phyloP scores from a whole-genome alignment of 2,888 invertebrate species.

The Machimus rusticus region DNA sequence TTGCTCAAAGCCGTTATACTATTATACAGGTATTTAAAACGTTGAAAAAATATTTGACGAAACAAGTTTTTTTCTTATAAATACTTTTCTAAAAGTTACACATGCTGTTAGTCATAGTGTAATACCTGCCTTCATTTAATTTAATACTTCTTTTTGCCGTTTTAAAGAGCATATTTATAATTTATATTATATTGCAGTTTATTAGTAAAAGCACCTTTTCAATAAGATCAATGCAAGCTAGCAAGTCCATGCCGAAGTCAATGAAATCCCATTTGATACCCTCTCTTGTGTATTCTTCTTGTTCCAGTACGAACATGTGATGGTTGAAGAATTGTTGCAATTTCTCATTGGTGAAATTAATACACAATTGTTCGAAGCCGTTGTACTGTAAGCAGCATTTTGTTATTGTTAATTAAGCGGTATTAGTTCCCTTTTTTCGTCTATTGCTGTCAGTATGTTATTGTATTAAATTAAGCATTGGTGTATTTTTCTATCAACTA shows the following conservation, averaged over 20 bases:
- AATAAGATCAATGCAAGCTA: slow-evolving; percentile 97
- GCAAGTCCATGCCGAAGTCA: slow-evolving; percentile 99
- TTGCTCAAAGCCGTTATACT: slow-evolving; percentile 97
- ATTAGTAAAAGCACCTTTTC: slow-evolving; percentile 59
- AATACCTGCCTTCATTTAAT: not conserved
- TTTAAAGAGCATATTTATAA: not conserved
- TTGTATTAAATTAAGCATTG: not conserved
- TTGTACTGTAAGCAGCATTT: slow-evolving; percentile 74
- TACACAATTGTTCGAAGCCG: slow-evolving; percentile 99
- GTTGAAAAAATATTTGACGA: not conserved
- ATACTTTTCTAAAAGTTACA: slow-evolving; percentile 49
- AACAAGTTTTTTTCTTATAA: slow-evolving; percentile 53
- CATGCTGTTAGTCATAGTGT: slow-evolving; percentile 10
- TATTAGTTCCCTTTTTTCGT: not conserved
- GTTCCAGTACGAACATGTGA: slow-evolving; percentile 99
- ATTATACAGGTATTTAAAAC: slow-evolving; percentile 50
- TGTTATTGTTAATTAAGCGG: not conserved
- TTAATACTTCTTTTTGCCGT: not conserved
- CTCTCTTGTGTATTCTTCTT: slow-evolving; percentile 98
- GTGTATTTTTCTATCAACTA: not conserved
- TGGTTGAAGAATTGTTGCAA: slow-evolving; percentile 99
- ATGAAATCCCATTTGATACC: slow-evolving; percentile 98
- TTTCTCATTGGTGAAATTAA: slow-evolving; percentile 99
- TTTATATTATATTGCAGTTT: not conserved
- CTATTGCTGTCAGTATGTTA: not conserved